phyloP scores from a whole-genome alignment of 1,140 invertebrate genomes.

The Aricia agestis region DNA sequence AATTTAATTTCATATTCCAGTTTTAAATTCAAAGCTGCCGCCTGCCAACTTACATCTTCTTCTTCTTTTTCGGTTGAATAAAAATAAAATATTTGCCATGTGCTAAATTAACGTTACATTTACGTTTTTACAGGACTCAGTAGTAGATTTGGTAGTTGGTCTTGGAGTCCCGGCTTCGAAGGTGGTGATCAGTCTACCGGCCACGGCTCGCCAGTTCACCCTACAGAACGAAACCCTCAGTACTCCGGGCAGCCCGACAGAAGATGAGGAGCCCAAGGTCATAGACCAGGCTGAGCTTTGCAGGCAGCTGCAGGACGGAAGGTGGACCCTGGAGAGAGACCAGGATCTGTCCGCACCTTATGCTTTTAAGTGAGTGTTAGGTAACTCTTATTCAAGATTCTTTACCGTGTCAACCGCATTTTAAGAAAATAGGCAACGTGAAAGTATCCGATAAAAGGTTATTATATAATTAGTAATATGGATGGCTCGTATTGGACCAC shows the following conservation, averaged over 20 bases:
- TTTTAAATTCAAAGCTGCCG: too few relatives aligned
- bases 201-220: conserved; percentile 81
- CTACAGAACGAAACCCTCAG: conserved; percentile 80
- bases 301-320: conserved; percentile 76
- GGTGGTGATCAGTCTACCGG: conserved; percentile 82
- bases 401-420: too few relatives aligned
- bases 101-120: too few relatives aligned
- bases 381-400: too few relatives aligned
- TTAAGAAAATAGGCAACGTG: too few relatives aligned
- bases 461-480: too few relatives aligned
- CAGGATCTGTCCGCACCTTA: conserved; percentile 88
- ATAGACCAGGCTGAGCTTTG: conserved; percentile 82
- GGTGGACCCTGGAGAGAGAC: conserved; percentile 86
- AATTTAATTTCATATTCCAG: too few relatives aligned
- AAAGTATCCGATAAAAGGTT: too few relatives aligned
- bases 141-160: conserved; percentile 84
- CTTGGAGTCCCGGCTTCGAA: conserved; percentile 83
- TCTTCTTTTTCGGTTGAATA: too few relatives aligned
- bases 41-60: too few relatives aligned
- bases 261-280: conserved; percentile 74
- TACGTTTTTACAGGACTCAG: conserved; percentile 79
- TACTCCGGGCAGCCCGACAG: conserved; percentile 80
- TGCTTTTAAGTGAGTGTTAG: conserved; percentile 78
- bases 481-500: too few relatives aligned
- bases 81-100: too few relatives aligned